Conservation (phyloP, 1,140 invertebrate species). For the Euura lappo region DNA sequence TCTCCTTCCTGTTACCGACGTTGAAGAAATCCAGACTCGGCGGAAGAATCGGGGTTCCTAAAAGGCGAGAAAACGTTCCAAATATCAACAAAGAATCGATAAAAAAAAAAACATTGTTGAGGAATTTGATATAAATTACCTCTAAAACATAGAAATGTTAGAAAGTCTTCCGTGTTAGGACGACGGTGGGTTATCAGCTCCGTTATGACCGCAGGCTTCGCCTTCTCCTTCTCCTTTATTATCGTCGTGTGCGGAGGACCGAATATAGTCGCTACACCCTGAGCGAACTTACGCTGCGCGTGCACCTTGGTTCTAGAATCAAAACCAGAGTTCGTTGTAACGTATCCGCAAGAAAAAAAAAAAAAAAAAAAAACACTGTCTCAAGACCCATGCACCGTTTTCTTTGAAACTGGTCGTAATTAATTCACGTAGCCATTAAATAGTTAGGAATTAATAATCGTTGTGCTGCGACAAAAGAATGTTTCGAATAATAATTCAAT, state of each 20-base stretch:
- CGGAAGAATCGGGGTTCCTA: conserved; percentile 75
- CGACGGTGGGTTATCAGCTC: conserved; percentile 71
- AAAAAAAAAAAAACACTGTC: neutral
- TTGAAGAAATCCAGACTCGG: conserved; percentile 79
- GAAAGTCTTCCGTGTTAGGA: conserved; percentile 89
- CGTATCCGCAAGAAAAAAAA: too few relatives aligned
- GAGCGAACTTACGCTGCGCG: conserved; percentile 91
- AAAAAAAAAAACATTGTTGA: conserved; percentile 13
- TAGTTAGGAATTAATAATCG: too few relatives aligned
- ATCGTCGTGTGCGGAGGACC: conserved; percentile 60
- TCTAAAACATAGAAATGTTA: conserved; percentile 88
- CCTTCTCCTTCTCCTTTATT: conserved; percentile 64
- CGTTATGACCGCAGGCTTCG: conserved; percentile 56
- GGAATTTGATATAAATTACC: conserved; percentile 58
- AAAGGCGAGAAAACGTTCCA: conserved; percentile 22
- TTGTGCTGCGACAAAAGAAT: too few relatives aligned
- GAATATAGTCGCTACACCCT: conserved; percentile 66
- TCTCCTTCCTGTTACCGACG: conserved; percentile 52
- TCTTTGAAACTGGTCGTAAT: neutral
- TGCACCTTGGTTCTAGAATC: conserved; percentile 77
- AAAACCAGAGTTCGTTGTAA: conserved; percentile 9
- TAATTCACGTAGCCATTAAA: too few relatives aligned
- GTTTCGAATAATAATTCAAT: too few relatives aligned
- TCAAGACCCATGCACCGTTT: neutral
- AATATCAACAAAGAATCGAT: neutral